Base-by-base conservation (phyloP, 35 echinoderm and acorn worm genomes). In the Hemicentrotus pulcherrimus region DNA sequence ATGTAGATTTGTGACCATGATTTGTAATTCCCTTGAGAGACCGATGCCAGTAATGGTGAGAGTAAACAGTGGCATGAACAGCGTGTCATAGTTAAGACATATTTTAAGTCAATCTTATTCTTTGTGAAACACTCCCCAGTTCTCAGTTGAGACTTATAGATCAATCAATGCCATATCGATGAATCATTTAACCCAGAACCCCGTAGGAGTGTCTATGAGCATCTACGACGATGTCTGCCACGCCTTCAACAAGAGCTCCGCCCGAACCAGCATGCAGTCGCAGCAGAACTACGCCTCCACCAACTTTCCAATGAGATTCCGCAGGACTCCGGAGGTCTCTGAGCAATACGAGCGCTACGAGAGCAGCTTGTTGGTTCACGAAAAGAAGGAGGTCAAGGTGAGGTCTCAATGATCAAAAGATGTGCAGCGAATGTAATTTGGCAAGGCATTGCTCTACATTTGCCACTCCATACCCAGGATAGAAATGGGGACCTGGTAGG, bases 161-260 rank as follows among this genome's bases (percentile, higher is more conserved):
- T 14, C 52, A 59, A 13, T 59, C 11, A 59, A 59, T 41, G 35
- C 35, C 52, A 11, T 59, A 59, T 59, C 9, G 9, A 4, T 78
- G 50, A 55, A 55, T 55, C 65, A 19, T 14, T 87, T 22, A n/a
- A n/a, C n/a, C 19, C 93, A 99, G 98, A 97, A 96, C 88, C 98
- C 98, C 24, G 98, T 99, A 5, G 98, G 98, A 88, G 92, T 99
- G 11, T 96, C 96, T 19, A 97, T 99, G 95, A 99, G 96, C 88
- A 95, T 98, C 86, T 94, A 96, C 94, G 98, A 97, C 89, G 94
- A 97, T 46, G 50, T 99, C 31, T 97, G 97, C 35, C 98, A 99
- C 46, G 96, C 95, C 30, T 94, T 97, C 48, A 95, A 59, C 47
- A 94, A 91, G 52, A 87, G 94, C n/a, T 47, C 86, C 33, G 46